Conservation (phyloP, 2,113 vertebrate species). For the Passer montanus region DNA sequence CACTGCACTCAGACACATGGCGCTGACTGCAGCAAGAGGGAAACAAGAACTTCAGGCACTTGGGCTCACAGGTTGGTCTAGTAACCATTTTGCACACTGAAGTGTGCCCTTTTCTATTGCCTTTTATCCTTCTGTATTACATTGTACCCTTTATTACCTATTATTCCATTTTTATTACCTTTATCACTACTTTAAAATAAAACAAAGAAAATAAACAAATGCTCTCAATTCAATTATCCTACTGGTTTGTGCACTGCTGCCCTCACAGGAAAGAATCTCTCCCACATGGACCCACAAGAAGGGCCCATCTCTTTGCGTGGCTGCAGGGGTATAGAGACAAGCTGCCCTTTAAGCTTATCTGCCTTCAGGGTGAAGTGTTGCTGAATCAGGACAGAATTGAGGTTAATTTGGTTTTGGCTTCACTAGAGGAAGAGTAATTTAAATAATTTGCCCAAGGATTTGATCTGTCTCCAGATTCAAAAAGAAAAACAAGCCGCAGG, state of each 20-base stretch:
- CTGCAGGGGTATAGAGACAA: neutral
- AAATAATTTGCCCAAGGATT: neutral
- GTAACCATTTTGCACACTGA: neutral
- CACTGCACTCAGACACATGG: accelerated
- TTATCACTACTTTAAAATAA: neutral
- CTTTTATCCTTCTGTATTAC: neutral
- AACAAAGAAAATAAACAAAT: neutral
- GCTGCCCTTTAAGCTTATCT: neutral
- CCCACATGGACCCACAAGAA: neutral
- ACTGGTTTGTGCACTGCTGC: neutral
- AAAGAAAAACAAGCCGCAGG: neutral
- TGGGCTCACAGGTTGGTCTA: accelerated
- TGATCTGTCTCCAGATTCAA: neutral
- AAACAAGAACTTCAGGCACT: neutral
- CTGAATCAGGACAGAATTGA: neutral
- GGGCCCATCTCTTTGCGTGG: neutral
- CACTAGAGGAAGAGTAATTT: neutral
- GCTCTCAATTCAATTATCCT: accelerated
- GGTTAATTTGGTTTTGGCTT: neutral
- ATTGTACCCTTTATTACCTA: neutral
- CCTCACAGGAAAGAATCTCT: neutral
- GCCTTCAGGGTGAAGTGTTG: neutral
- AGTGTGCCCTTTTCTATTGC: neutral
- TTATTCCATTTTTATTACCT: neutral
- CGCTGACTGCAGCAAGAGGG: accelerated